Evolutionary conservation across 2,888 invertebrate species (phyloP).

Genomic region (Drosophila nigricruria): DNA sequence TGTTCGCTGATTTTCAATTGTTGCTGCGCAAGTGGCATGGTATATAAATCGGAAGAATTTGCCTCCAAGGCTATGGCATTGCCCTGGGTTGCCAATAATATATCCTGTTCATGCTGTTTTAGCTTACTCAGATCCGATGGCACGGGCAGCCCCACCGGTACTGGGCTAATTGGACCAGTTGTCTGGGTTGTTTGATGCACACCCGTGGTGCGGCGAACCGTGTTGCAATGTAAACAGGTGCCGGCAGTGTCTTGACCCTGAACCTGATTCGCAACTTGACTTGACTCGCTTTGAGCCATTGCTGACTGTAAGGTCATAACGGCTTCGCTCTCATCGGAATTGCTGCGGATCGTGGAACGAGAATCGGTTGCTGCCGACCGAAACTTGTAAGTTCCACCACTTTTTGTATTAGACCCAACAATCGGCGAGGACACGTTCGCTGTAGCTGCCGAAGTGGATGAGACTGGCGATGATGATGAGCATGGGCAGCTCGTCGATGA

Average conservation of each 20-base stretch:
- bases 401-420: slow-evolving; percentile 6
- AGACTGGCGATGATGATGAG: slow-evolving; percentile 46
- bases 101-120: slow-evolving; percentile 31
- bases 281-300: not conserved
- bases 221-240: slow-evolving; percentile 85
- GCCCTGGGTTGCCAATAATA: slow-evolving; percentile 20
- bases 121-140: slow-evolving; percentile 14
- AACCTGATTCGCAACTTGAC: not conserved
- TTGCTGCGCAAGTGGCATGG: not conserved
- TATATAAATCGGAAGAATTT: slow-evolving; percentile 2
- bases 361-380: not conserved
- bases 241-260: slow-evolving; percentile 40
- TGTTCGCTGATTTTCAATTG: not conserved
- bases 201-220: slow-evolving; percentile 84
- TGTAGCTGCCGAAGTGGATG: slow-evolving; percentile 36
- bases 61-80: slow-evolving; percentile 8
- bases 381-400: slow-evolving; percentile 4
- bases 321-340: slow-evolving; percentile 51
- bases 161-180: slow-evolving; percentile 85
- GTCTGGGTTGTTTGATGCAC: slow-evolving; percentile 86
- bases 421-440: slow-evolving; percentile 49
- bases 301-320: slow-evolving; percentile 72
- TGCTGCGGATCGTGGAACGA: not conserved
- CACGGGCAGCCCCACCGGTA: slow-evolving; percentile 81
- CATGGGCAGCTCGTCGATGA: slow-evolving; percentile 37